Evolutionary conservation across 2,797 vertebrate species (phyloP), one percentile per base, ranked within the genome.

Genomic region (Gymnoscopelus braueri): DNA sequence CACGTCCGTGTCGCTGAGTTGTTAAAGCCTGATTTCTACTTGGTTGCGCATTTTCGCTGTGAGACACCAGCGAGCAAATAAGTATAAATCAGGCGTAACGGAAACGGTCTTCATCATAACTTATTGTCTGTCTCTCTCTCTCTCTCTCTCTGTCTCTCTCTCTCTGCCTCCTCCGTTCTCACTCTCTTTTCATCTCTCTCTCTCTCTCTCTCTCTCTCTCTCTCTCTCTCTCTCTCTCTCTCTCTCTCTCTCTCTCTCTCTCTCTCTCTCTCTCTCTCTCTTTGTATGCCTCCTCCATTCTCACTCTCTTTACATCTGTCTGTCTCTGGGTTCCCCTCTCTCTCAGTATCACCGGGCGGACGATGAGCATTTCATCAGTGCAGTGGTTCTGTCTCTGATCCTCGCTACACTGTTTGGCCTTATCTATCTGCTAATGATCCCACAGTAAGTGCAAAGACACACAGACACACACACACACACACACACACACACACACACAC

Each of bases 371-470:
- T 99, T 98, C 91, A 97, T 96, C 94, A 95, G 95, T 60, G 97
- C 97, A 0, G 98, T 98, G 79, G 93, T 95, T 81, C 95, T 99
- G 55, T 97, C 97, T 59, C 93, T 99, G 77, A 88, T 98, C 91
- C 95, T 99, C 80, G 93, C 95, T 80, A 93, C 96, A 90, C 94
- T 97, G 88, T 97, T 98, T 76, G 96, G 97, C 91, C 95, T 99
- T 77, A 91, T 99, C 93, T 98, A 98, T 91, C 95, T 99, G 85
- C 94, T 99, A 71, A 95, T 98, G 92, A 96, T 98, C 81, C 98
- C 97, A 79, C 97, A 97, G 98, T 99, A 94, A 84, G 98, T 97
- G 78, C 66, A 69, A 63, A 74, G 63, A 51, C 60, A 57, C 64
- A 49, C 60, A 64, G 78, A 61, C 57, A 70, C 50, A 49, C 51